Evolutionary conservation across 2,113 vertebrate genomes (phyloP).

Genomic region (Urocynchramus pylzowi): DNA sequence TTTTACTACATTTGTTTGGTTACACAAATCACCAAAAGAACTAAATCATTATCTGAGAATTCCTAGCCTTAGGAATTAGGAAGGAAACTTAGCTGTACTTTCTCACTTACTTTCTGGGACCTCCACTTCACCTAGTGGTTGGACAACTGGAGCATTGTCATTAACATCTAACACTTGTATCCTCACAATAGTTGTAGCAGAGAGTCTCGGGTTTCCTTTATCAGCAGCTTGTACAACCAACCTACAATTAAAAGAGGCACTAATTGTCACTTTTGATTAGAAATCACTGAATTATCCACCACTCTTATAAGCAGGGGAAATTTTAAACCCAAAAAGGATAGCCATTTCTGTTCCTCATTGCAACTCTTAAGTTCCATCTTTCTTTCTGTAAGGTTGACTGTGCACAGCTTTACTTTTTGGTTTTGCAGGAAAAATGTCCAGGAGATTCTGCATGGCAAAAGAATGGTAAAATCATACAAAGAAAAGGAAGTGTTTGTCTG

Average conservation of each 20-base stretch:
- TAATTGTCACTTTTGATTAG: neutral
- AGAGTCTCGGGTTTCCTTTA: slow-evolving; percentile 82
- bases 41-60: neutral
- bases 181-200: slow-evolving; percentile 73
- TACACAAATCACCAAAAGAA: neutral
- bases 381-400: neutral
- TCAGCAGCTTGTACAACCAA: slow-evolving; percentile 85
- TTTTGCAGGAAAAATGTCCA: neutral
- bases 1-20: neutral
- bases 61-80: neutral
- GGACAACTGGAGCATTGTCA: slow-evolving; percentile 84
- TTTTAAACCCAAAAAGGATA: neutral
- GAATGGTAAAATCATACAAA: neutral
- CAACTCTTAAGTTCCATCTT: neutral
- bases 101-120: slow-evolving; percentile 85
- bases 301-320: neutral
- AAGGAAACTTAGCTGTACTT: neutral
- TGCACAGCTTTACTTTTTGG: neutral
- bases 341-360: neutral
- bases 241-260: slow-evolving; percentile 68
- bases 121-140: slow-evolving; percentile 72
- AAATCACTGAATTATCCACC: neutral
- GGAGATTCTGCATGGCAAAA: neutral
- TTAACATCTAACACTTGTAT: slow-evolving; percentile 88
- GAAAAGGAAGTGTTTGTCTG: neutral